A percentile compares a stretch with the other conserved stretches of the same genome.
These are phyloP conservation scores for Copidosoma aretas DNA, from an alignment of 2,888 invertebrate species.

Conservation along the genomic window DNA sequence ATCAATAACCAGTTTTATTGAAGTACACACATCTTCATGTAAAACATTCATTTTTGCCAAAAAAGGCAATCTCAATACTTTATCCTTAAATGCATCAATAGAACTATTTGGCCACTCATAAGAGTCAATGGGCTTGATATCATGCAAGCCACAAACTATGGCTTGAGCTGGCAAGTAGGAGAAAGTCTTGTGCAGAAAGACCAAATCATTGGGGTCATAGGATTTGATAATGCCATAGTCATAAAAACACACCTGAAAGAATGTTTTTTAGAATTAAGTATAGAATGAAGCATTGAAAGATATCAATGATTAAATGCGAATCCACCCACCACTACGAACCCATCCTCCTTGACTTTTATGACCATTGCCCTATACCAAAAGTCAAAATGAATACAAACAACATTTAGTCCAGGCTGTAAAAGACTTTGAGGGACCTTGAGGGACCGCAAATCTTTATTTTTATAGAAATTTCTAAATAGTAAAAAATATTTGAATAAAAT, in stretches of 20 bases:
- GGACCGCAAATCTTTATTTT: constrained; percentile 20
- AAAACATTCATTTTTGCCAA: constrained; percentile 45
- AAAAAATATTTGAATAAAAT: constrained; percentile 7
- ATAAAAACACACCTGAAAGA: constrained; percentile 54
- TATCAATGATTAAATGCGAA: background rate
- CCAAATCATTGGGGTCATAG: constrained; percentile 47
- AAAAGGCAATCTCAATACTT: constrained; percentile 44
- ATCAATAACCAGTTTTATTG: no score
- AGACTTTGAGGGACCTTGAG: constrained; percentile 51
- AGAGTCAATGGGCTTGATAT: constrained; percentile 47
- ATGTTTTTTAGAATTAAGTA: background rate
- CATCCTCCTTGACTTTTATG: constrained; percentile 50
- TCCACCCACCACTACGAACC: constrained; percentile 50
- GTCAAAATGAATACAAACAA: constrained; percentile 51
- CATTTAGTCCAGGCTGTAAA: constrained; percentile 53
- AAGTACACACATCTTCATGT: constrained; percentile 46
- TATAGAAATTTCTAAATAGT: constrained; percentile 30
- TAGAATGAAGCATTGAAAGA: background rate
- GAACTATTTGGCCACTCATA: constrained; percentile 46
- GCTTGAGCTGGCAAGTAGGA: constrained; percentile 55
- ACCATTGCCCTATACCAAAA: constrained; percentile 57
- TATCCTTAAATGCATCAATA: constrained; percentile 43
- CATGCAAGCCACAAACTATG: constrained; percentile 56
- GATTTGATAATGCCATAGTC: constrained; percentile 57
- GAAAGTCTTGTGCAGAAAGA: constrained; percentile 53